Percentiles rank a stretch among this genome's conserved stretches.
Conservation (phyloP, 2,113 vertebrate species). For the Clinocottus analis region DNA sequence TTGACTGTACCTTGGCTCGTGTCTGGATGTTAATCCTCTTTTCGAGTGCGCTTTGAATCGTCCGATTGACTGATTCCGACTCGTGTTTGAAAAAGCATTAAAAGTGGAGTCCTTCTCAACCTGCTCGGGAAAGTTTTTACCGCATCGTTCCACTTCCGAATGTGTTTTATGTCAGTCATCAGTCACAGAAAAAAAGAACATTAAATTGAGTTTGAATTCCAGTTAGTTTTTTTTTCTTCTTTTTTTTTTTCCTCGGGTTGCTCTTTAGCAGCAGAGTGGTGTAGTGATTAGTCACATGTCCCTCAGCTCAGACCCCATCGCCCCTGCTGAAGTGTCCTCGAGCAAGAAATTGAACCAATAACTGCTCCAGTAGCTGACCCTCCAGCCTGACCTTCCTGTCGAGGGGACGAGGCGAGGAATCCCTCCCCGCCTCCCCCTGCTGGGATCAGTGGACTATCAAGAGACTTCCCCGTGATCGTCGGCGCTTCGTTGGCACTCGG, state of each 20-base stretch:
- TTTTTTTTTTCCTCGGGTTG: slow-evolving; percentile 22
- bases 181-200: slow-evolving; percentile 37
- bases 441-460: slow-evolving; percentile 28
- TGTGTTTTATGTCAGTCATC: slow-evolving; percentile 44
- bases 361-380: slow-evolving; percentile 25
- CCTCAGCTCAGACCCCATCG: not conserved
- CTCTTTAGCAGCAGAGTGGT: slow-evolving; percentile 22
- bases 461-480: slow-evolving; percentile 61
- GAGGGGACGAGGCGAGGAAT: slow-evolving; percentile 9
- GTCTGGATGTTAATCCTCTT: slow-evolving; percentile 43
- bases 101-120: slow-evolving; percentile 20
- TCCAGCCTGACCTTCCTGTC: slow-evolving; percentile 20
- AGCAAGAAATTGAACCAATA: slow-evolving; percentile 33
- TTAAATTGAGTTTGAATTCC: slow-evolving; percentile 51
- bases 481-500: slow-evolving; percentile 39
- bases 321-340: slow-evolving; percentile 37
- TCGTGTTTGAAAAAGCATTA: not conserved
- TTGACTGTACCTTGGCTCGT: slow-evolving; percentile 37
- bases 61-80: slow-evolving; percentile 48
- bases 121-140: slow-evolving; percentile 30
- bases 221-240: slow-evolving; percentile 4
- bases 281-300: slow-evolving; percentile 39
- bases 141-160: slow-evolving; percentile 22
- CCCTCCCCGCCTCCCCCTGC: slow-evolving; percentile 10
- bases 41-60: slow-evolving; percentile 39